Base-by-base conservation (phyloP, 2,113 vertebrate genomes). In the Triplophysa siluroides region DNA sequence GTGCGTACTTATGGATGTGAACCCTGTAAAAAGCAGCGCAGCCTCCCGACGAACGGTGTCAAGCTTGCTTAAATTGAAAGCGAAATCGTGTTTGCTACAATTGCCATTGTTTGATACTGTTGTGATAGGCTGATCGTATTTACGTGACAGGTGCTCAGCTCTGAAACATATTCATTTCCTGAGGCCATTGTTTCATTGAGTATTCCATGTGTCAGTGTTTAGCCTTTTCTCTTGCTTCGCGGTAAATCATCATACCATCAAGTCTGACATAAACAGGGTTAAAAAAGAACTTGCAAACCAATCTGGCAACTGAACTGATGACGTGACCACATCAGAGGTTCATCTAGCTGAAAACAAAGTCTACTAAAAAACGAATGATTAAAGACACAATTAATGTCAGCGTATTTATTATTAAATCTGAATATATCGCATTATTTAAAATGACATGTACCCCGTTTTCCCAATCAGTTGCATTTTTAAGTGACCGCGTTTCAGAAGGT, bases 101-200 rank as follows among this genome's bases (percentile, higher is more conserved):
- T 43, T 33, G 23, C 19, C 21, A 18, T 62, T 62, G 58, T 75
- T 62, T 26, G 72, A 75, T 18, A 62, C 41, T 8, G 13, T 47
- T 63, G 43, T 75, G 43, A 75, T 63, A 63, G 23, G 41, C 73
- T 75, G 38, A 75, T 63, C 47, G 23, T 75, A 50, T 75, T 75
- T 75, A 61, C 9, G 0, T 75, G 73, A 63, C 60, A 50, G 58
- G 41, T 47, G 41, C 38, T 24, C 58, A 19, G 56, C 60, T 75
- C 41, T 1, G 19, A 62, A 75, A 63, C 14, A 0, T 75, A 75
- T 75, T 75, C 41, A 50, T 75, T 75, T 75, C 73, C 73, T 75
- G 56, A 38, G 73, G 56, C 73, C 23, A 75, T 62, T 75, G 58
- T 75, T 75, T 75, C 73, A 47, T 75, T 63, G 38, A 47, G 23